These are phyloP conservation scores for Chitala chitala DNA, from an alignment of 2,113 vertebrate species.

Conservation along the genomic window DNA sequence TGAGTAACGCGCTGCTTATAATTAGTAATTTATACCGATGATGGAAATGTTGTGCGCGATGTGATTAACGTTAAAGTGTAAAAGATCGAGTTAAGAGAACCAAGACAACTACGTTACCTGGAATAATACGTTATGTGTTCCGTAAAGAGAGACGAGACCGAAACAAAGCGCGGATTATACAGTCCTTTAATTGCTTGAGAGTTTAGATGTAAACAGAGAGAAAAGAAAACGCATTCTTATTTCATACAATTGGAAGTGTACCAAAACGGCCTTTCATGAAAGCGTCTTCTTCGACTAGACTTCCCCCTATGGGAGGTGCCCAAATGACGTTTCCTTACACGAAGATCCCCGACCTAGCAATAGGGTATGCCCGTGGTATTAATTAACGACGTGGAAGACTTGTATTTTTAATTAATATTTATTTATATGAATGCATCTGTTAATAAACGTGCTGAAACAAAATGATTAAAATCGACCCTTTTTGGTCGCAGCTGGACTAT, in stretches of 20 bases:
- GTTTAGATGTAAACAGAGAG: constrained; percentile 10
- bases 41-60: background rate
- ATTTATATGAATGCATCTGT: background rate
- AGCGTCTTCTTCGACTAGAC: constrained; percentile 13
- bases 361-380: background rate
- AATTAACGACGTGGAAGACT: background rate
- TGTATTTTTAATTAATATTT: background rate
- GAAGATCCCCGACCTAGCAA: background rate
- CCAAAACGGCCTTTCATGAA: background rate
- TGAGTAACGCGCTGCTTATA: too few species aligned
- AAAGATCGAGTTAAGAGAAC: constrained; percentile 16
- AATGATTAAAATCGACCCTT: too few species aligned
- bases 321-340: constrained; percentile 21
- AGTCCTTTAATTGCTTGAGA: constrained; percentile 30
- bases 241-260: background rate
- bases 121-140: constrained; percentile 23
- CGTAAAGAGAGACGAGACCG: constrained; percentile 22
- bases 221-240: background rate
- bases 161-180: constrained; percentile 11
- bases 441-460: too few species aligned
- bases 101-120: constrained; percentile 27
- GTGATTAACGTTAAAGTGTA: background rate
- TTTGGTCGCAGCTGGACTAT: too few species aligned
- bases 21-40: too few species aligned
- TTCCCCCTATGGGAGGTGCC: constrained; percentile 29